phyloP scores from a whole-genome alignment of 2,113 vertebrate species.

The Leucoraja erinaceus region DNA sequence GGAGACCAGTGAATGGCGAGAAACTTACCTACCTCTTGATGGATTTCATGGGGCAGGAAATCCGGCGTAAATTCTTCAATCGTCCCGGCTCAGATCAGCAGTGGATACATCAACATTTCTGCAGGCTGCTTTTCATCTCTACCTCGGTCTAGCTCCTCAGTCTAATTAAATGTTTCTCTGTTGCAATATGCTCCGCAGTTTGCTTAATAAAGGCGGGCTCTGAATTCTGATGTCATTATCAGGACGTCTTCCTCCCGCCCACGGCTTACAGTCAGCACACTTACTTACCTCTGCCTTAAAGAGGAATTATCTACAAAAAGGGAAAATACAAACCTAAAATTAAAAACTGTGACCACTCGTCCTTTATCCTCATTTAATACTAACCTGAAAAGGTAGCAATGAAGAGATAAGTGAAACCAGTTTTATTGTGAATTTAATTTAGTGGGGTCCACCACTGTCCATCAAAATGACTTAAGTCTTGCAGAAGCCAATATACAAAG shows the following conservation, averaged over 20 bases:
- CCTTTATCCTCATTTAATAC: neutral
- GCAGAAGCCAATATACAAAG: neutral
- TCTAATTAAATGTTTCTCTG: conserved; percentile 30
- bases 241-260: neutral
- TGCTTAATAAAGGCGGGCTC: conserved; percentile 35
- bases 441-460: conserved; percentile 1
- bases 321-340: neutral
- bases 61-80: conserved; percentile 8
- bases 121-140: neutral
- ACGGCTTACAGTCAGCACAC: neutral
- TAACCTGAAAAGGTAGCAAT: neutral
- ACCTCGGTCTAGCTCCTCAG: neutral
- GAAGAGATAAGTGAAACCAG: neutral
- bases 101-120: neutral
- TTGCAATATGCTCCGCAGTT: conserved; percentile 31
- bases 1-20: neutral
- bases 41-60: conserved; percentile 18
- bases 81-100: neutral
- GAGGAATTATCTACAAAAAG: neutral
- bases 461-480: neutral
- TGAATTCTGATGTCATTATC: neutral
- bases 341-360: neutral
- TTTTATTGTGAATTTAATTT: neutral
- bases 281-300: conserved; percentile 27
- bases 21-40: conserved; percentile 18